Percentiles rank a stretch among this genome's conserved stretches.
Evolutionary conservation across 2,113 vertebrate species (phyloP).

Genomic region (Cranoglanis bouderius): DNA sequence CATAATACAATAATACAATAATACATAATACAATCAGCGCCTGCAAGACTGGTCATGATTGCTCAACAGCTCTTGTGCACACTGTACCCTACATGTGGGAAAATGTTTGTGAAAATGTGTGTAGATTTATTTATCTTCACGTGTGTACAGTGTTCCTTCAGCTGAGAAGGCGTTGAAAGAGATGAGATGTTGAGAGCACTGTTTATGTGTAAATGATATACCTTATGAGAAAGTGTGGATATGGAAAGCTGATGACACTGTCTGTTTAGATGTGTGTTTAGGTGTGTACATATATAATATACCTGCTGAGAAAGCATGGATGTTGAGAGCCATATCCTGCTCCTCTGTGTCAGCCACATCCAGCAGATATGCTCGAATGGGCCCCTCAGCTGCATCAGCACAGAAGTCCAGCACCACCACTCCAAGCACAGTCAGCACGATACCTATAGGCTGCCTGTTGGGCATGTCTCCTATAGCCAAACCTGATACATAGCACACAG

Average conservation of each 20-base stretch:
- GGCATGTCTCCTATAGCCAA: slow-evolving; percentile 85
- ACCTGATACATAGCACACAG: slow-evolving; percentile 67
- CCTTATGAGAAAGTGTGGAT: slow-evolving; percentile 13
- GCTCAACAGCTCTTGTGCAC: background rate
- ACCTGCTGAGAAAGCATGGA: slow-evolving; percentile 96
- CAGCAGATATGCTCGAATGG: slow-evolving; percentile 92
- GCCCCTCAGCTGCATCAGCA: slow-evolving; percentile 90
- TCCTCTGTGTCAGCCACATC: slow-evolving; percentile 95
- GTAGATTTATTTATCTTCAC: background rate
- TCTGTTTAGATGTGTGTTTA: background rate
- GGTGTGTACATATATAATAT: background rate
- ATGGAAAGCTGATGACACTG: background rate
- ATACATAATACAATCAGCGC: too few relatives aligned
- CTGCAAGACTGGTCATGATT: background rate
- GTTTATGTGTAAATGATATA: background rate
- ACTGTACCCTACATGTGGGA: background rate
- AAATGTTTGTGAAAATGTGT: background rate
- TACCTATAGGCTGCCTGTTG: slow-evolving; percentile 85
- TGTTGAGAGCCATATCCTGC: slow-evolving; percentile 97
- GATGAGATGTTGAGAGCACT: background rate
- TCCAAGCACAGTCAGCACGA: slow-evolving; percentile 91
- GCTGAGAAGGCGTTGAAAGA: background rate
- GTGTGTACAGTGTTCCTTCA: background rate
- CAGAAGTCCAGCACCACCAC: slow-evolving; percentile 96
- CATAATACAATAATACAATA: too few relatives aligned